A percentile compares a stretch with the other conserved stretches of the same genome.
phyloP scores from a whole-genome alignment of 2,113 vertebrate genomes.

The Dissostichus mawsoni region DNA sequence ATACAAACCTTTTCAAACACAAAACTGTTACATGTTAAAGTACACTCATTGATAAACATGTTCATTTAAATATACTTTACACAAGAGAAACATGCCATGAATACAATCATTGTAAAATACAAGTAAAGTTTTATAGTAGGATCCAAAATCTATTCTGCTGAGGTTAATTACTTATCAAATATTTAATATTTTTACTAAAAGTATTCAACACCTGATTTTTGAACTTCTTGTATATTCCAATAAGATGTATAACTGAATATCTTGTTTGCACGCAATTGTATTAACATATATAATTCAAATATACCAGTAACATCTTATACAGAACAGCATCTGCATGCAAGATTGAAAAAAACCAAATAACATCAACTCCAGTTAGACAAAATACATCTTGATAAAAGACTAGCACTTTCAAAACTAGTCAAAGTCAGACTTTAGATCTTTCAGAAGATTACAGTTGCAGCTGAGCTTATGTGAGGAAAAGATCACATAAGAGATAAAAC shows the following conservation, averaged over 20 bases:
- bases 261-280: neutral
- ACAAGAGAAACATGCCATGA: conserved; percentile 70
- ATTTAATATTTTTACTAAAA: neutral
- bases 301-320: conserved; percentile 27
- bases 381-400: neutral
- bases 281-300: conserved; percentile 3
- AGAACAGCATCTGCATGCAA: conserved; percentile 61
- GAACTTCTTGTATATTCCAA: neutral
- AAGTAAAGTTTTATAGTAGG: conserved; percentile 15
- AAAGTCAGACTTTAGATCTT: neutral
- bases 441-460: neutral
- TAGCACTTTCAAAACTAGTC: neutral
- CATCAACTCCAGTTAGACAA: conserved; percentile 4
- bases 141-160: neutral
- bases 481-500: no score
- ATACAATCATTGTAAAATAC: conserved; percentile 53
- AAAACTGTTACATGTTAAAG: conserved; percentile 29
- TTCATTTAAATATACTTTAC: conserved; percentile 51
- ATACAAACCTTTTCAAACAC: conserved; percentile 49
- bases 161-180: neutral
- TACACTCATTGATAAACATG: conserved; percentile 52
- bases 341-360: conserved; percentile 38
- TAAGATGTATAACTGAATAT: neutral
- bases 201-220: neutral
- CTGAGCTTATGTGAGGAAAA: neutral